Conservation (phyloP, 2,888 invertebrate species). For the Selenia dentaria region DNA sequence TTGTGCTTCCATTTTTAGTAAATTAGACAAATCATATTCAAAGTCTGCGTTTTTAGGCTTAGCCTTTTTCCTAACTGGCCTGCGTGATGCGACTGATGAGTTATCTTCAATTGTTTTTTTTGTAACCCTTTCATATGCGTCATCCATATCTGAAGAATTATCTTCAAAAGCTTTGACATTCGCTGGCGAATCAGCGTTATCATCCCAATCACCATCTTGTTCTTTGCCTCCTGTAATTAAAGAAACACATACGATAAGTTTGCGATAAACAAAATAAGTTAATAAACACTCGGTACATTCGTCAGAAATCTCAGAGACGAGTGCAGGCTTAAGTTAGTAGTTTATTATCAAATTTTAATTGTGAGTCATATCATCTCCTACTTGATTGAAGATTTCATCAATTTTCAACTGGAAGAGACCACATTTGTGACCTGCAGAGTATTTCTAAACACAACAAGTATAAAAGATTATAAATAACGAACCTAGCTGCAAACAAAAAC, state of each 20-base stretch:
- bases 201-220: conserved; percentile 47
- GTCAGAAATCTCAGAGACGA: too few species aligned
- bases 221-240: conserved; percentile 56
- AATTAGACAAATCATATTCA: conserved; percentile 87
- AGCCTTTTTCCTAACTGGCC: conserved; percentile 87
- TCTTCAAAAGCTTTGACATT: conserved; percentile 68
- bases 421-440: too few species aligned
- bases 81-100: conserved; percentile 61
- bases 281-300: too few species aligned
- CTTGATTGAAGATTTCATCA: too few species aligned
- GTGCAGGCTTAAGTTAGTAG: too few species aligned
- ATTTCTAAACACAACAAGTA: too few species aligned
- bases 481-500: too few species aligned
- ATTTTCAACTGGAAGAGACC: too few species aligned
- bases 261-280: too few species aligned
- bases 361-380: too few species aligned
- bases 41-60: conserved; percentile 88
- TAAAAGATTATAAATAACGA: too few species aligned
- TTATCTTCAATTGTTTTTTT: conserved; percentile 46
- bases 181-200: conserved; percentile 52
- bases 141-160: conserved; percentile 77
- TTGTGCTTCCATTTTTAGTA: conserved; percentile 80
- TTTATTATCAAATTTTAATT: too few species aligned
- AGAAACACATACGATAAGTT: conserved; percentile 4
- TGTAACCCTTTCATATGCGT: conserved; percentile 57